Evolutionary conservation across 2,113 vertebrate genomes (phyloP).

Genomic region (Peromyscus californicus): DNA sequence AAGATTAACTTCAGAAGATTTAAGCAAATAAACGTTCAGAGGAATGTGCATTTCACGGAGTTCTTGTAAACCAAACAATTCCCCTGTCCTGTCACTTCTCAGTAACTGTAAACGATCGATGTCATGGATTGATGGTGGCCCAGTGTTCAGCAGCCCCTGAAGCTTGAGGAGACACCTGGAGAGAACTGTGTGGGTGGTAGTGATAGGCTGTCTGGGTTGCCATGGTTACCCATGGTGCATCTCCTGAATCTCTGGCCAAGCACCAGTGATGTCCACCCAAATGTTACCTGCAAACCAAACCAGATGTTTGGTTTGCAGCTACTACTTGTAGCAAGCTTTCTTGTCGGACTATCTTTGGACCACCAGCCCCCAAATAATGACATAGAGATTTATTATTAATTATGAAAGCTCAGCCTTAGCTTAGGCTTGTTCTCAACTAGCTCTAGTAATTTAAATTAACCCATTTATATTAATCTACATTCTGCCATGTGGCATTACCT

Average conservation of each 20-base stretch:
- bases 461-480: no score
- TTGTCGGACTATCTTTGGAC: no score
- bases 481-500: no score
- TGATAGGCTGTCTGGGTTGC: background rate
- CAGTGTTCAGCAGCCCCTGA: no score
- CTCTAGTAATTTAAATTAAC: no score
- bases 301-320: background rate
- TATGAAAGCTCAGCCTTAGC: no score
- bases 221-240: accelerated
- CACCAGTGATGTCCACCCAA: background rate
- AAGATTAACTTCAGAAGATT: background rate
- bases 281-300: background rate
- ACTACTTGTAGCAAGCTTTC: no score
- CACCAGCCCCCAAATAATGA: no score
- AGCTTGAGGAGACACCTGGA: background rate
- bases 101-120: background rate
- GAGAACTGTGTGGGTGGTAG: no score
- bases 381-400: no score
- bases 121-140: no score
- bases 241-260: accelerated
- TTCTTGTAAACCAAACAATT: background rate
- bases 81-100: background rate
- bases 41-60: background rate
- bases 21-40: background rate
- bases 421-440: no score